A percentile compares a stretch with the other conserved stretches of the same genome.
These are phyloP conservation scores for Pipa parva DNA, from an alignment of 2,113 vertebrate species.

Conservation along the genomic window DNA sequence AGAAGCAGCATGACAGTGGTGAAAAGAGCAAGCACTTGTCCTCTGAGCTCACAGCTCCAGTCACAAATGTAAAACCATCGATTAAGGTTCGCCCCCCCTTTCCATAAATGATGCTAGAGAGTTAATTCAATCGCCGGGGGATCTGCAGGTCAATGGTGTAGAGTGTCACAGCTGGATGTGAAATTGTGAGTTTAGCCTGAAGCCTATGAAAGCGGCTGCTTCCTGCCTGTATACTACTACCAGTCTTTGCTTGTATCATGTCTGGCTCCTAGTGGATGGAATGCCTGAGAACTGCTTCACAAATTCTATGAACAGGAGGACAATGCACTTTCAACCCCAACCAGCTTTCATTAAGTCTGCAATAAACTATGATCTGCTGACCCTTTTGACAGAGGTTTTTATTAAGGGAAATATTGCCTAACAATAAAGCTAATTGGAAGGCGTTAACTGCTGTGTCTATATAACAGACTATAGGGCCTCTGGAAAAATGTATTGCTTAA, in stretches of 20 bases:
- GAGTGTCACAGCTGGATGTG: slow-evolving; percentile 23
- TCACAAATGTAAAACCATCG: slow-evolving; percentile 4
- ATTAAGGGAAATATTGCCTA: slow-evolving; percentile 14
- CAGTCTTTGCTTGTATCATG: not conserved
- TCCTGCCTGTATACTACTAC: not conserved
- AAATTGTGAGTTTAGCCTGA: slow-evolving; percentile 10
- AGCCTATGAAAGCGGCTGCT: slow-evolving; percentile 17
- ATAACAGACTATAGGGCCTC: too few species aligned
- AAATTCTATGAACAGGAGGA: not conserved
- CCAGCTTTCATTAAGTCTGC: slow-evolving; percentile 24
- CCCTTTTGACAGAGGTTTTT: not conserved
- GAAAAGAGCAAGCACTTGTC: not conserved
- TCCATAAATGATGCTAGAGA: not conserved
- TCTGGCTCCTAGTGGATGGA: not conserved
- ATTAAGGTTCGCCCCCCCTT: not conserved
- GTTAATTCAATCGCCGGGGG: not conserved
- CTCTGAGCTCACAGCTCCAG: not conserved
- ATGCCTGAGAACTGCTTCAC: not conserved
- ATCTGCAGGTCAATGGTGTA: not conserved
- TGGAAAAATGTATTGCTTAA: too few species aligned
- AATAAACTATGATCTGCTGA: slow-evolving; percentile 31
- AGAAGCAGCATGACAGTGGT: not conserved
- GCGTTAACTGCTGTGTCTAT: not conserved
- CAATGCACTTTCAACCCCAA: slow-evolving; percentile 22
- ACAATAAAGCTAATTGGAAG: slow-evolving; percentile 1